phyloP scores from a whole-genome alignment of 2,113 vertebrate species.

The Ivindomyrus marchei region DNA sequence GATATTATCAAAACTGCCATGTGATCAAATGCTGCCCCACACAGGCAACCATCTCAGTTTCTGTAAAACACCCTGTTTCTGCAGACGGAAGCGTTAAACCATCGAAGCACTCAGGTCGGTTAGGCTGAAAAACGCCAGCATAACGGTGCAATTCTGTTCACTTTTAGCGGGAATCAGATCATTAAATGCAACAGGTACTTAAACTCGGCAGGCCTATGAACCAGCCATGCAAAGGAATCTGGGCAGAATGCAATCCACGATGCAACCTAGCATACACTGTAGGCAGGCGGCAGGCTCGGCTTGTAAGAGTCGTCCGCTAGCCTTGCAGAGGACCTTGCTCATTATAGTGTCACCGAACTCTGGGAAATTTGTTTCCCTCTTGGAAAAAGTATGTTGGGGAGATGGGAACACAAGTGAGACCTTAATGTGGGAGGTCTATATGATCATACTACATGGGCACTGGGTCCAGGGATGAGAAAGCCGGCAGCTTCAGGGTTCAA shows the following conservation, averaged over 20 bases:
- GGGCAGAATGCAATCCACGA: neutral
- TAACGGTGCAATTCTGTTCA: neutral
- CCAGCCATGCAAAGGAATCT: neutral
- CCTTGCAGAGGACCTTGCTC: neutral
- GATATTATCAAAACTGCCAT: neutral
- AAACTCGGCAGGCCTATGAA: neutral
- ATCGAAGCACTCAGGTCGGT: neutral
- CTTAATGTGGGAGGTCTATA: neutral
- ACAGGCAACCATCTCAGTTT: neutral
- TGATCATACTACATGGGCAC: neutral
- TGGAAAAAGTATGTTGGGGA: neutral
- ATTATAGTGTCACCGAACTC: neutral
- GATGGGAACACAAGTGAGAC: neutral
- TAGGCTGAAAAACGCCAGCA: neutral
- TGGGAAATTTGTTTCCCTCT: neutral
- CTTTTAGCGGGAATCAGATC: neutral
- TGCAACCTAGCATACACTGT: neutral
- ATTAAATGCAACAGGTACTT: neutral
- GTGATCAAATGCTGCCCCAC: neutral
- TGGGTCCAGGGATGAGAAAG: neutral
- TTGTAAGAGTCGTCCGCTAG: neutral
- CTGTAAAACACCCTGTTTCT: neutral
- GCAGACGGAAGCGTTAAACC: neutral
- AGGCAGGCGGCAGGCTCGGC: neutral
- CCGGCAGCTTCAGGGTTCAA: neutral